Conservation (phyloP, 35 echinoderm and acorn worm species). For the Ophioderma brevispina region DNA sequence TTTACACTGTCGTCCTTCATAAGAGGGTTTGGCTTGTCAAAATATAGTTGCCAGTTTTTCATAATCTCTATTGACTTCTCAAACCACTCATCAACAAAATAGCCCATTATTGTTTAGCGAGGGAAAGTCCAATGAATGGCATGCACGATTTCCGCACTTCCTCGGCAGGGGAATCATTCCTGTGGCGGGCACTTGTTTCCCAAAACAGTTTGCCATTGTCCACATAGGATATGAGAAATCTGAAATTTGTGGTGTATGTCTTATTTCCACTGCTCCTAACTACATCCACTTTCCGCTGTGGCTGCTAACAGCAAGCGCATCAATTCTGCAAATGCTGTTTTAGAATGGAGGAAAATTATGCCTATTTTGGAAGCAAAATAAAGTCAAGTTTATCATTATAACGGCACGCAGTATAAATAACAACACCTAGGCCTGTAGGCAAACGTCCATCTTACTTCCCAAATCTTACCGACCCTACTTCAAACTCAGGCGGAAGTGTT, state of each 20-base stretch:
- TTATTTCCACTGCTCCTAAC: background rate
- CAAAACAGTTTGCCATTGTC: background rate
- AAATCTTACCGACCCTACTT: background rate
- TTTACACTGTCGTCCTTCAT: background rate
- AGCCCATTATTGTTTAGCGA: background rate
- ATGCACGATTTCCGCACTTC: background rate
- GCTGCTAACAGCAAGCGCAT: background rate
- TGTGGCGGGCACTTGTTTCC: background rate
- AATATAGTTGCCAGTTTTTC: background rate
- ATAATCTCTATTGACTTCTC: constrained; percentile 6
- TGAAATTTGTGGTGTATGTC: background rate
- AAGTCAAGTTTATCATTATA: background rate
- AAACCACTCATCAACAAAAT: background rate
- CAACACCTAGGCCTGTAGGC: background rate
- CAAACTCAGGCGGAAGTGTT: background rate
- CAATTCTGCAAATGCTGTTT: background rate
- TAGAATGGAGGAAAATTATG: background rate
- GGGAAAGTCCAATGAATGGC: background rate
- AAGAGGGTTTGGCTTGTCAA: background rate
- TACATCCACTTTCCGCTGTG: background rate
- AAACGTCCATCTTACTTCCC: background rate
- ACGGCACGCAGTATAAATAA: background rate
- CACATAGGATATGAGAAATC: background rate
- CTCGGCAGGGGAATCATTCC: background rate
- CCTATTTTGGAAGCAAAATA: background rate